Evolutionary conservation across 2,888 invertebrate genomes (phyloP).

Genomic region (Hetaerina titia): DNA sequence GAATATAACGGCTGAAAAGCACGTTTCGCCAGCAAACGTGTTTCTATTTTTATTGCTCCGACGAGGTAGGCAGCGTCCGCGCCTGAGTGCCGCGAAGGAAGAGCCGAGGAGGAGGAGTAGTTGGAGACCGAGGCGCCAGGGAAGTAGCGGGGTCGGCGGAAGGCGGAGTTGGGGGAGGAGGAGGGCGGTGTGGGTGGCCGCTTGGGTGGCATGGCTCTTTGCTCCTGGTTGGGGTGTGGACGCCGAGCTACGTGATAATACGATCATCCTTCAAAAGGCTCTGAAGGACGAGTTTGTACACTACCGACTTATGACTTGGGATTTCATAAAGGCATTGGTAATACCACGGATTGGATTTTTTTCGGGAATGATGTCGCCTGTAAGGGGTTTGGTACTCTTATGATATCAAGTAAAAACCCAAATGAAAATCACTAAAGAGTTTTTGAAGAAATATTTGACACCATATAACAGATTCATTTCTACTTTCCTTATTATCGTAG

Average conservation of each 20-base stretch:
- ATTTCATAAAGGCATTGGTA: not conserved
- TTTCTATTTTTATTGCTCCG: conserved; percentile 63
- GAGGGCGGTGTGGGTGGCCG: not conserved
- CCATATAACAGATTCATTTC: too few relatives aligned
- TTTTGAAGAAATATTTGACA: too few relatives aligned
- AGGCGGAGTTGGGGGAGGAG: not conserved
- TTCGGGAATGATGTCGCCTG: not conserved
- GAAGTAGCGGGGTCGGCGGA: not conserved
- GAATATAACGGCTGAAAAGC: conserved; percentile 23
- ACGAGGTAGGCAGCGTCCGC: conserved; percentile 29
- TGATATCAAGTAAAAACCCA: too few relatives aligned
- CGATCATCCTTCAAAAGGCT: conserved; percentile 49
- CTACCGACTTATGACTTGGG: not conserved
- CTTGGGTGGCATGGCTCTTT: conserved; percentile 15
- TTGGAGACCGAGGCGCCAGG: conserved; percentile 43
- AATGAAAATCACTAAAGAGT: too few relatives aligned
- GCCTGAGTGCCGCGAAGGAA: not conserved
- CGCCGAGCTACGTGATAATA: conserved; percentile 13
- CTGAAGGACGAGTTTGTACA: conserved; percentile 37
- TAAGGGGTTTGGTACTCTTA: not conserved
- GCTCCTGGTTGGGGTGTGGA: conserved; percentile 43
- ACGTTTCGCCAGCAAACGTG: conserved; percentile 62
- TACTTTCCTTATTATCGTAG: too few relatives aligned
- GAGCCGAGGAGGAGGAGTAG: not conserved
- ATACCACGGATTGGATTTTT: not conserved